phyloP scores from a whole-genome alignment of 64 coral and sea anemone species.

The Anthopleura sola region DNA sequence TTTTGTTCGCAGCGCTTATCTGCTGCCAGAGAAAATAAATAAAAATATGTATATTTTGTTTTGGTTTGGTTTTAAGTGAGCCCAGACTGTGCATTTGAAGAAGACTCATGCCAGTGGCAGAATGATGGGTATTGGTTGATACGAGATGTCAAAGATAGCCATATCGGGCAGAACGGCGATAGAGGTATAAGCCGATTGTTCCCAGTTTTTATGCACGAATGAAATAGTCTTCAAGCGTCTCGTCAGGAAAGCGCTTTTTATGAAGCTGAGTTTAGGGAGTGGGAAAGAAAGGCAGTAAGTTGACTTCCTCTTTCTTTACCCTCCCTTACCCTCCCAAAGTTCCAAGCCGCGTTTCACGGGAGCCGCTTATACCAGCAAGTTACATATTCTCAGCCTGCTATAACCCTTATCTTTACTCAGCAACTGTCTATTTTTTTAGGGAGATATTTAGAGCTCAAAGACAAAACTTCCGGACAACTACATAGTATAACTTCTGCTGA shows the following conservation, averaged over 20 bases:
- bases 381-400: background rate
- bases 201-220: too few species aligned
- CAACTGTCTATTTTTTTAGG: background rate
- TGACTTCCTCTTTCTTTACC: too few species aligned
- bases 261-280: too few species aligned
- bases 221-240: too few species aligned
- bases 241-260: too few species aligned
- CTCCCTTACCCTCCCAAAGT: too few species aligned
- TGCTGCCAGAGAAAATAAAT: background rate
- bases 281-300: too few species aligned
- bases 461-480: background rate
- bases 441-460: background rate
- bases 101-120: background rate
- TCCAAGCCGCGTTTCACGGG: too few species aligned
- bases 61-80: background rate
- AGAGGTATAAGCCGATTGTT: background rate
- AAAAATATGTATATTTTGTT: background rate
- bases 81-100: background rate
- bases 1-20: too few species aligned
- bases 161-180: background rate
- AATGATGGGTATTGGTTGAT: background rate
- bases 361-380: too few species aligned
- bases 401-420: background rate
- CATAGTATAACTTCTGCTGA: background rate
- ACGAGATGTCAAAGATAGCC: background rate